Conservation (phyloP, 2,113 vertebrate species). For the Percina caprodes region DNA sequence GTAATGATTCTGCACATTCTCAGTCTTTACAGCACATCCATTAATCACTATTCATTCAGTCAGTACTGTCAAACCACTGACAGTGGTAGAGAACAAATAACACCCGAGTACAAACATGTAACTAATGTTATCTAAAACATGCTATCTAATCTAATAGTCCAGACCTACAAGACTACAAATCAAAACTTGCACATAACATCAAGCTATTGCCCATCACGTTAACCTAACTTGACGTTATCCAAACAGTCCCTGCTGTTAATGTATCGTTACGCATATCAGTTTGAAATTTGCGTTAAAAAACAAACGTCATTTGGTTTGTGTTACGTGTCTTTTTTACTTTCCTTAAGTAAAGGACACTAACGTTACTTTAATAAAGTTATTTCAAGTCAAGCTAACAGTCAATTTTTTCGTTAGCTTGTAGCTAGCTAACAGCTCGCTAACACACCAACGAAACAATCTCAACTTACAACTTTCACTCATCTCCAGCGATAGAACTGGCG, state of each 20-base stretch:
- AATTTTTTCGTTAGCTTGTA: slow-evolving; percentile 48
- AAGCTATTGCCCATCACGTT: background rate
- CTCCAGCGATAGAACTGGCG: slow-evolving; percentile 18
- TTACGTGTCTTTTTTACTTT: too few species aligned
- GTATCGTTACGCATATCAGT: background rate
- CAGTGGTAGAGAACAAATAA: background rate
- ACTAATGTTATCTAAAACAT: background rate
- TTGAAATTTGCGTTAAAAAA: background rate
- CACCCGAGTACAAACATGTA: background rate
- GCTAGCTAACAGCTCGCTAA: slow-evolving; percentile 60
- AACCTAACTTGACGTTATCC: background rate
- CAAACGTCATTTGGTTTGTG: background rate
- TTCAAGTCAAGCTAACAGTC: slow-evolving; percentile 22
- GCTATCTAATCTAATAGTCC: background rate
- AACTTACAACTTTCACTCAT: slow-evolving; percentile 57
- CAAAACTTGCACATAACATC: background rate
- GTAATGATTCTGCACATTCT: background rate
- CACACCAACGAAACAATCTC: slow-evolving; percentile 42
- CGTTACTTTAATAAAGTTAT: slow-evolving; percentile 1
- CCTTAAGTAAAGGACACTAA: background rate
- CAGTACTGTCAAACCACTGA: too few species aligned
- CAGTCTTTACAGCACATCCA: background rate
- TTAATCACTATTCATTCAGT: too few species aligned
- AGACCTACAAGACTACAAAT: background rate
- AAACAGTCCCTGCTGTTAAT: background rate